Evolutionary conservation across 2,888 invertebrate species (phyloP).

Genomic region (Megastigmus dorsalis): DNA sequence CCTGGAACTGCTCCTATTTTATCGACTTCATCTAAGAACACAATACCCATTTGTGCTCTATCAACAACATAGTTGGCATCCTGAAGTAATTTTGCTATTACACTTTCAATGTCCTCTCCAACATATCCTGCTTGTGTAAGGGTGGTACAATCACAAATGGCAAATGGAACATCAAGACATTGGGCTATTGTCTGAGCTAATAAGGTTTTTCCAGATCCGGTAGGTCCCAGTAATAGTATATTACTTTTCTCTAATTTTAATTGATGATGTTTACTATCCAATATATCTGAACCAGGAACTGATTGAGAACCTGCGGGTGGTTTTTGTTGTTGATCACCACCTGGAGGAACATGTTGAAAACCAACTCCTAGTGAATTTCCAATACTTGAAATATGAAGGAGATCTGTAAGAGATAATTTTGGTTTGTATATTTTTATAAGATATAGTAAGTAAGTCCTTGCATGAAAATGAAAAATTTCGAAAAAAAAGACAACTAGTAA

Average conservation of each 20-base stretch:
- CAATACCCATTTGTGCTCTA: conserved; percentile 97
- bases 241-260: conserved; percentile 96
- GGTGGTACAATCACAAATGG: conserved; percentile 98
- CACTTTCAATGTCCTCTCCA: conserved; percentile 99
- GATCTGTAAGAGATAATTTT: no score
- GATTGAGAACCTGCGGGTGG: conserved; percentile 60
- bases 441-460: not conserved
- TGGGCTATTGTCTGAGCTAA: conserved; percentile 98
- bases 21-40: conserved; percentile 99
- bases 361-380: conserved; percentile 80
- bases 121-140: conserved; percentile 98
- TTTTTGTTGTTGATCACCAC: conserved; percentile 64
- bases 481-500: conserved; percentile 28
- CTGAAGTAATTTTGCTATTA: conserved; percentile 95
- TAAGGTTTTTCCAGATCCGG: conserved; percentile 97
- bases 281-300: conserved; percentile 83
- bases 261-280: conserved; percentile 88
- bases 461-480: conserved; percentile 10
- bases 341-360: conserved; percentile 72
- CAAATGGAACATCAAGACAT: conserved; percentile 98
- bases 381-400: conserved; percentile 89
- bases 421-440: no score
- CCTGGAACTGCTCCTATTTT: conserved; percentile 99
- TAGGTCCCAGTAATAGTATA: conserved; percentile 96
- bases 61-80: conserved; percentile 99